Conservation (phyloP, 2,888 invertebrate species). For the Drosophila helvetica region DNA sequence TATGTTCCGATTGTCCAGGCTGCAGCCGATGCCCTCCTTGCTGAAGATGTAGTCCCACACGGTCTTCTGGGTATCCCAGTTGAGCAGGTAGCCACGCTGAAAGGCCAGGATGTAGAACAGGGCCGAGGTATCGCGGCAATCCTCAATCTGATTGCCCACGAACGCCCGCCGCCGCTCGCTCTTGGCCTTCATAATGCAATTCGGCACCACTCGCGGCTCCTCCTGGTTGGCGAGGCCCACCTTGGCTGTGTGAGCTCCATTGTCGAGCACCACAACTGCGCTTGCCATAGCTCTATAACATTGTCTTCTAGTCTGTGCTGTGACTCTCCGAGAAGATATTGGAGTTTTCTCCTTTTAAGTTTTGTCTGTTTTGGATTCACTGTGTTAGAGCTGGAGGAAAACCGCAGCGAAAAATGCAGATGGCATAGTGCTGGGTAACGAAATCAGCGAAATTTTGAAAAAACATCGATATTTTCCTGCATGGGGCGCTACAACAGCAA, state of each 20-base stretch:
- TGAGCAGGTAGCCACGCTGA: constrained; percentile 96
- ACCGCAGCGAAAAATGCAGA: too few relatives aligned
- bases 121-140: constrained; percentile 97
- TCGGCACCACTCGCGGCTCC: constrained; percentile 92
- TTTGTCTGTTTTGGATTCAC: too few relatives aligned
- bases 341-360: too few relatives aligned
- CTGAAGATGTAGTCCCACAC: constrained; percentile 98
- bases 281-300: constrained; percentile 33
- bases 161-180: constrained; percentile 97
- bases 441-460: too few relatives aligned
- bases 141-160: constrained; percentile 96
- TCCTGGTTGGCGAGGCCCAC: constrained; percentile 90
- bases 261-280: constrained; percentile 88
- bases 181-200: constrained; percentile 99
- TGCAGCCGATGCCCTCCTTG: constrained; percentile 91
- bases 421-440: too few relatives aligned
- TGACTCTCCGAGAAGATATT: too few relatives aligned
- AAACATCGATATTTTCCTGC: too few relatives aligned
- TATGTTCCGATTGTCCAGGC: constrained; percentile 90
- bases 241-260: constrained; percentile 94
- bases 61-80: constrained; percentile 96
- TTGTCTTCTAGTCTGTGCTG: background rate
- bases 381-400: too few relatives aligned
- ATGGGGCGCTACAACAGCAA: too few relatives aligned
- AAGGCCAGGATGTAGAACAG: constrained; percentile 96